Conservation (phyloP, 2,113 vertebrate genomes). For the Odontesthes bonariensis region DNA sequence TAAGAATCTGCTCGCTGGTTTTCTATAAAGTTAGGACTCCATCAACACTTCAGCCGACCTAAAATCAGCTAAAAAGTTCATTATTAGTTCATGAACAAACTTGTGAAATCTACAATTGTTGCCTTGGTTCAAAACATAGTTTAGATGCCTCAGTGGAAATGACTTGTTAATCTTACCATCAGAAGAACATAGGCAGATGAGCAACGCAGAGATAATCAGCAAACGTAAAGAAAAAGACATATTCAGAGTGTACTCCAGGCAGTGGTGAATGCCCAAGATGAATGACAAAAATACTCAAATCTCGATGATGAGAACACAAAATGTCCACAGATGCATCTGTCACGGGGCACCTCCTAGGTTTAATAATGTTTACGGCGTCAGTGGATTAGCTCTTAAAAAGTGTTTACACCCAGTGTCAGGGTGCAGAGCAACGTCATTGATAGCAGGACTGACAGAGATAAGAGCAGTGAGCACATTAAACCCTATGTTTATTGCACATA, state of each 20-base stretch:
- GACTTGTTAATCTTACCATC: conserved; percentile 25
- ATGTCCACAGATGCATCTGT: not conserved
- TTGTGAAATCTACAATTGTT: too few species aligned
- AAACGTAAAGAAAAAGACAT: conserved; percentile 29
- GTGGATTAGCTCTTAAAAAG: not conserved
- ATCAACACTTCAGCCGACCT: too few species aligned
- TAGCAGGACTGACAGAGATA: not conserved
- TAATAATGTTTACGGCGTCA: not conserved
- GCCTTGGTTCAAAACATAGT: too few species aligned
- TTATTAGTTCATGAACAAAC: too few species aligned
- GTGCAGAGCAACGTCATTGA: not conserved
- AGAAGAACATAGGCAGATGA: conserved; percentile 12
- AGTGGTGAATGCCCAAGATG: not conserved
- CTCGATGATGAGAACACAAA: not conserved
- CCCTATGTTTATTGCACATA: not conserved
- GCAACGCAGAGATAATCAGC: conserved; percentile 10
- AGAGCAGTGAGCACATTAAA: not conserved
- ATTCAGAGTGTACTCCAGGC: not conserved
- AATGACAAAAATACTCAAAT: too few species aligned
- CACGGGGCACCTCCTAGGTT: not conserved
- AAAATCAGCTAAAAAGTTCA: too few species aligned
- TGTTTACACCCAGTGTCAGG: not conserved
- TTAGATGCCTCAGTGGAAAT: too few species aligned
- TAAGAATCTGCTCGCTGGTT: too few species aligned
- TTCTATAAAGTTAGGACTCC: too few species aligned